Evolutionary conservation across 1,140 invertebrate genomes (phyloP).

Genomic region (Drosophila nigrodunni): DNA sequence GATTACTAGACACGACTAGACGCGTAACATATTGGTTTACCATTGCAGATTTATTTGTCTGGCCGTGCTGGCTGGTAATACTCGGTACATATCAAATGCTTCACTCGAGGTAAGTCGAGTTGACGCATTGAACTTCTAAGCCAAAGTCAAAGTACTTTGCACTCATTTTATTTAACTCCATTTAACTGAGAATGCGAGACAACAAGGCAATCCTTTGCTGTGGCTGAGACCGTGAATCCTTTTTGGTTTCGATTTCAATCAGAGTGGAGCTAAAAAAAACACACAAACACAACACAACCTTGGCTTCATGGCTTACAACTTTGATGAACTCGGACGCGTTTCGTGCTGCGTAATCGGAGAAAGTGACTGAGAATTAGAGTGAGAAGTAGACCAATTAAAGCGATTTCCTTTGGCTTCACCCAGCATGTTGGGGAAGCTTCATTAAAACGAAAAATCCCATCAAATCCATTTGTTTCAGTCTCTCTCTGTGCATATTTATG

Average conservation of each 20-base stretch:
- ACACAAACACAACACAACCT: slow-evolving; percentile 11
- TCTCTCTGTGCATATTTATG: slow-evolving; percentile 74
- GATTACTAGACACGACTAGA: slow-evolving; percentile 4
- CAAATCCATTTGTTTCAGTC: slow-evolving; percentile 41
- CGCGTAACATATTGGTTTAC: slow-evolving; percentile 14
- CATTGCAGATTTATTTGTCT: slow-evolving; percentile 23
- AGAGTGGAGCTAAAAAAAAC: slow-evolving; percentile 34
- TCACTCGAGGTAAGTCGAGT: slow-evolving; percentile 37
- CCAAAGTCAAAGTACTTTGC: slow-evolving; percentile 57
- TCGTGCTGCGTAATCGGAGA: slow-evolving; percentile 30
- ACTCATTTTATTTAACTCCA: slow-evolving; percentile 8
- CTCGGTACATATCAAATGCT: not conserved
- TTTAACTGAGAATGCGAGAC: slow-evolving; percentile 1
- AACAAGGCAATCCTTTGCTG: slow-evolving; percentile 21
- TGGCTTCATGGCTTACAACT: slow-evolving; percentile 60
- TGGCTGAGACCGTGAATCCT: slow-evolving; percentile 8
- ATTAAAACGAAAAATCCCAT: slow-evolving; percentile 69
- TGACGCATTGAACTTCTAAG: slow-evolving; percentile 76
- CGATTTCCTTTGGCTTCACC: slow-evolving; percentile 19
- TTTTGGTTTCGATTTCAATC: slow-evolving; percentile 76
- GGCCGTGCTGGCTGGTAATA: slow-evolving; percentile 5
- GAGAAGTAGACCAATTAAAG: slow-evolving; percentile 9
- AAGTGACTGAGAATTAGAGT: slow-evolving; percentile 6
- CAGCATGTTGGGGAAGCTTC: slow-evolving; percentile 42
- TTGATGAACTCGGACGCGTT: slow-evolving; percentile 64